Percentiles rank a stretch among this genome's conserved stretches.
phyloP scores from a whole-genome alignment of 1,140 invertebrate genomes.

The Trichoplusia ni region DNA sequence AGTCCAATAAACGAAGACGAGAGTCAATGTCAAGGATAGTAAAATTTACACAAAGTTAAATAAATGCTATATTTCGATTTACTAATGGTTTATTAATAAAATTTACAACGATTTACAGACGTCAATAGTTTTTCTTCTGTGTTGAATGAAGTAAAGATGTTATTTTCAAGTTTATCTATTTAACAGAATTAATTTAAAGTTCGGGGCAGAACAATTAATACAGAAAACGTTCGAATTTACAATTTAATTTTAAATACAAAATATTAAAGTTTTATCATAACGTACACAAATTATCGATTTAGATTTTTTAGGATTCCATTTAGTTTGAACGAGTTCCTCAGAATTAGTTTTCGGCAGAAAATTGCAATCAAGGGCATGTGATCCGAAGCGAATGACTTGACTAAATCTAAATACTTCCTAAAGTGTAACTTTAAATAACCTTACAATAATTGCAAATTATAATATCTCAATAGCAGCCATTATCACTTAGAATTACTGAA shows the following conservation, averaged over 20 bases:
- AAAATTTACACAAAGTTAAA: conserved; percentile 21
- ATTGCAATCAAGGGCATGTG: conserved; percentile 24
- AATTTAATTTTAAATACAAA: not conserved
- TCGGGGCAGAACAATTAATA: conserved; percentile 9
- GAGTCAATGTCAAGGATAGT: not conserved
- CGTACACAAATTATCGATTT: conserved; percentile 18
- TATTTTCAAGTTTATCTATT: not conserved
- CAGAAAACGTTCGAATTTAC: not conserved
- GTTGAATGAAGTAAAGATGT: not conserved
- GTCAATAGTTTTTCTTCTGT: not conserved
- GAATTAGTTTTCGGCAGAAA: not conserved
- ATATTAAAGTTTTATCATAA: conserved; percentile 13
- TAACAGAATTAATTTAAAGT: not conserved
- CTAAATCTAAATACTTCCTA: conserved; percentile 18
- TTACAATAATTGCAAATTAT: conserved; percentile 15
- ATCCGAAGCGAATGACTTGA: conserved; percentile 33
- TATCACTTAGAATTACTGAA: not conserved
- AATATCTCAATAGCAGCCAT: conserved; percentile 7
- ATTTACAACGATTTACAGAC: conserved; percentile 21
- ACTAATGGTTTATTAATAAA: conserved; percentile 21
- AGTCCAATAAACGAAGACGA: not conserved
- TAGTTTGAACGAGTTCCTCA: conserved; percentile 12
- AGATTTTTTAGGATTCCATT: not conserved
- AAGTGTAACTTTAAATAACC: conserved; percentile 4
- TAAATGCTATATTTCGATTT: not conserved